These are phyloP conservation scores for Poeciliopsis prolifica DNA, from an alignment of 2,113 vertebrate genomes.

Conservation along the genomic window DNA sequence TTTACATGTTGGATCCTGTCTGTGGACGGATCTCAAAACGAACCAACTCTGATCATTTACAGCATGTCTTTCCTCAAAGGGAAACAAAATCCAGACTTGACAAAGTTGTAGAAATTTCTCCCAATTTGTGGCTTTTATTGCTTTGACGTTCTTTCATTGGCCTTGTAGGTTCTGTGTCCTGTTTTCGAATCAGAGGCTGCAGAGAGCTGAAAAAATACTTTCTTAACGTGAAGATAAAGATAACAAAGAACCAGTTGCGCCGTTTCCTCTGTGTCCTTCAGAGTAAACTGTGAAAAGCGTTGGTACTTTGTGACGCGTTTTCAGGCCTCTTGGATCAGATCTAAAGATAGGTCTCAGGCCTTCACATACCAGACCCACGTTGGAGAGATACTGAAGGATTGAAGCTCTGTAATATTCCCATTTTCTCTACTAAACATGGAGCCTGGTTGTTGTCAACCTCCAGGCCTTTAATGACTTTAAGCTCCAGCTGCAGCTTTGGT, in stretches of 20 bases:
- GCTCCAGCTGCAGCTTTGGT: not conserved
- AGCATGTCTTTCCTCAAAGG: conserved; percentile 9
- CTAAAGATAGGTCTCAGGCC: conserved; percentile 43
- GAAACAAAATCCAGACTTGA: not conserved
- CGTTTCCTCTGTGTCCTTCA: not conserved
- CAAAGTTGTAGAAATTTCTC: not conserved
- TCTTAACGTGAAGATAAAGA: not conserved
- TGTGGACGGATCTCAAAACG: conserved; percentile 18
- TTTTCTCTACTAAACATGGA: not conserved
- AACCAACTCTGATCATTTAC: not conserved
- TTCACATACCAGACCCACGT: conserved; percentile 8
- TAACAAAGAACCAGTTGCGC: not conserved
- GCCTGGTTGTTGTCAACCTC: not conserved
- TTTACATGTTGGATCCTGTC: conserved; percentile 33
- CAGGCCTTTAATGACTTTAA: not conserved
- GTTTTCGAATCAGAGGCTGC: not conserved
- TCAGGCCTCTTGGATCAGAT: conserved; percentile 27
- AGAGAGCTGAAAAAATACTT: not conserved
- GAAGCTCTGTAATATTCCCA: not conserved
- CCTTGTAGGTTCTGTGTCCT: not conserved
- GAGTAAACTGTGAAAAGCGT: conserved; percentile 9
- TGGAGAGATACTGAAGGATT: conserved; percentile 3
- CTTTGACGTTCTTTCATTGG: not conserved
- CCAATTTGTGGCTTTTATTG: not conserved
- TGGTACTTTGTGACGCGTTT: conserved; percentile 23